Evolutionary conservation across 2,888 invertebrate genomes (phyloP), one percentile per base, ranked within the genome.

Genomic region (Diabrotica balteata): DNA sequence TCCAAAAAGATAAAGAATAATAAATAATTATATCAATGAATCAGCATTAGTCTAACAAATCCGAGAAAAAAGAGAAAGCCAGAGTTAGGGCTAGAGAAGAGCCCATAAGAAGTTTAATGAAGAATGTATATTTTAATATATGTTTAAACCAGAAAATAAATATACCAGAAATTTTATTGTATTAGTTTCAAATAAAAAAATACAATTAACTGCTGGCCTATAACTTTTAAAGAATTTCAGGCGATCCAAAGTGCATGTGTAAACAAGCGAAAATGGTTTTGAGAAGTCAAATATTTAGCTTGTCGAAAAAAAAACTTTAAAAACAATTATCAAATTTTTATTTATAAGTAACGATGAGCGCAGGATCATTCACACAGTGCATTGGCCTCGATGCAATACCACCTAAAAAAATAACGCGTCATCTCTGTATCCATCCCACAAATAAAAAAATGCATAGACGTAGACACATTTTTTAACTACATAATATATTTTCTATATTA

Each of bases 271-370:
- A 46, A 46, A 61, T 59, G 61, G 59, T 66, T 59, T 54, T 58
- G 52, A 49, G 66, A 69, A 69, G 51, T 69, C 62, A 69, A 76
- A 74, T 73, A 76, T 76, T 74, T 73, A 67, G 70, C 65, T 61
- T 68, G 58, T 59, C 44, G 59, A 61, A 64, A 58, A 73, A n/a
- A 68, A 71, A 69, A 63, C 69, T 68, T 67, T 65, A 74, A 72
- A 71, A 69, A 67, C 71, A 71, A 75, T 75, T 74, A 75, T 75
- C 75, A 76, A 75, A 75, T 75, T 75, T 71, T 72, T 72, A 74
- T 75, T 76, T 76, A 72, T 75, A 75, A 71, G 74, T 71, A 54
- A 73, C 32, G 32, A 69, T 67, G 70, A 72, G 70, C 72, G 72
- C 68, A 71, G 72, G 72, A 72, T 73, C 73, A 67, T 74, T 72